A percentile compares a stretch with the other conserved stretches of the same genome.
Evolutionary conservation across 2,113 vertebrate genomes (phyloP).

Genomic region (Dinomys branickii): DNA sequence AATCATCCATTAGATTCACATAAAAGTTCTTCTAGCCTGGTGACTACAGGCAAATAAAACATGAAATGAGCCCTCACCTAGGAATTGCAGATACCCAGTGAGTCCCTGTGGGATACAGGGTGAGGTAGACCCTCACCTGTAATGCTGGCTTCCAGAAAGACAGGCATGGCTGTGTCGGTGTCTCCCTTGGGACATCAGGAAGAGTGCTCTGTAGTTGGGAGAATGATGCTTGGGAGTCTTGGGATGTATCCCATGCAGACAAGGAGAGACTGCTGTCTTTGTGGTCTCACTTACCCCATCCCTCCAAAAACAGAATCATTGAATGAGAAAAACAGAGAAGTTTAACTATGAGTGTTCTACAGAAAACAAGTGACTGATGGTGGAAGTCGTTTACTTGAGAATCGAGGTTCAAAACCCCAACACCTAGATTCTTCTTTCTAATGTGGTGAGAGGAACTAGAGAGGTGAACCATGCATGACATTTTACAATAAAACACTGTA

Average conservation of each 20-base stretch:
- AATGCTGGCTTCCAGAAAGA: neutral
- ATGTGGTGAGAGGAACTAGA: neutral
- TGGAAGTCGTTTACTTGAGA: neutral
- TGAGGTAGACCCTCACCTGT: neutral
- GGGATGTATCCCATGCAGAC: neutral
- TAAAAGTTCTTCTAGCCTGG: neutral
- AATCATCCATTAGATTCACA: neutral
- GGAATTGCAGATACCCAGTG: neutral
- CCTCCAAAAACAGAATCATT: neutral
- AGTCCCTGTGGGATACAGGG: neutral
- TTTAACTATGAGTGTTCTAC: neutral
- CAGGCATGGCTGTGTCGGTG: neutral
- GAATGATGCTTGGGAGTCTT: neutral
- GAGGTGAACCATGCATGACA: fast-evolving
- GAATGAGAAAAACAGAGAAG: neutral
- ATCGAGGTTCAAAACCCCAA: neutral
- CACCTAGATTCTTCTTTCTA: neutral
- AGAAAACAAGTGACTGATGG: neutral
- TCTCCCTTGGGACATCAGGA: neutral
- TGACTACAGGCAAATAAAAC: conserved; percentile 19
- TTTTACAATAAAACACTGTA: neutral
- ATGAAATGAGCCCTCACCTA: conserved; percentile 4
- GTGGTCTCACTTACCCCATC: neutral
- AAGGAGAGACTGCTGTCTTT: neutral
- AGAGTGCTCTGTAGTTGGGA: neutral